Conservation (phyloP, 1,140 invertebrate species). For the Diploscapter pachys region DNA sequence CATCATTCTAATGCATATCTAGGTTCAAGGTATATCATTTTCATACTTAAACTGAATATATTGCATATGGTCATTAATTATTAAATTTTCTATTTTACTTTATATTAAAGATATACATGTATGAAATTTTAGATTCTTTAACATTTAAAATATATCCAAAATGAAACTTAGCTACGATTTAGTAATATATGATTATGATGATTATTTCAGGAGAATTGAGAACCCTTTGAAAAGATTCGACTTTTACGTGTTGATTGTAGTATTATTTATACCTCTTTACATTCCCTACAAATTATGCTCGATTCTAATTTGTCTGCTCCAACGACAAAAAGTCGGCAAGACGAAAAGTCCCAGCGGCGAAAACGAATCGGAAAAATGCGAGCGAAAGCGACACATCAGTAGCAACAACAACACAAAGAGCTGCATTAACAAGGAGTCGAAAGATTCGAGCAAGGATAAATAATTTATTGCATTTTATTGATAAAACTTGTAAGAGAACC, state of each 20-base stretch:
- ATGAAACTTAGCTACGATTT: too few species aligned
- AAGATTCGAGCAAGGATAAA: slow-evolving; percentile 22
- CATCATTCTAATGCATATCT: slow-evolving; percentile 44
- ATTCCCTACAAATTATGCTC: neutral
- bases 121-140: too few species aligned
- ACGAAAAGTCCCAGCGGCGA: neutral
- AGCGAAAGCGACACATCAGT: too few species aligned
- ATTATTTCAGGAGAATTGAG: too few species aligned
- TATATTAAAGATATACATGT: too few species aligned
- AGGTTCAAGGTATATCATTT: neutral
- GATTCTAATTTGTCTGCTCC: neutral
- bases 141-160: too few species aligned
- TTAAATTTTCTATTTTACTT: too few species aligned
- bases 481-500: neutral
- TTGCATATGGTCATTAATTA: too few species aligned
- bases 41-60: neutral
- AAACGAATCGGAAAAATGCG: neutral
- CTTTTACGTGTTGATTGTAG: neutral
- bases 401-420: too few species aligned
- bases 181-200: too few species aligned
- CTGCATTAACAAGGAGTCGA: neutral
- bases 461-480: neutral
- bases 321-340: neutral
- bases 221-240: too few species aligned
- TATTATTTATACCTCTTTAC: slow-evolving; percentile 3